A percentile compares a stretch with the other conserved stretches of the same genome.
These are phyloP conservation scores for Alauda arvensis DNA, from an alignment of 2,797 vertebrate genomes.

Conservation along the genomic window DNA sequence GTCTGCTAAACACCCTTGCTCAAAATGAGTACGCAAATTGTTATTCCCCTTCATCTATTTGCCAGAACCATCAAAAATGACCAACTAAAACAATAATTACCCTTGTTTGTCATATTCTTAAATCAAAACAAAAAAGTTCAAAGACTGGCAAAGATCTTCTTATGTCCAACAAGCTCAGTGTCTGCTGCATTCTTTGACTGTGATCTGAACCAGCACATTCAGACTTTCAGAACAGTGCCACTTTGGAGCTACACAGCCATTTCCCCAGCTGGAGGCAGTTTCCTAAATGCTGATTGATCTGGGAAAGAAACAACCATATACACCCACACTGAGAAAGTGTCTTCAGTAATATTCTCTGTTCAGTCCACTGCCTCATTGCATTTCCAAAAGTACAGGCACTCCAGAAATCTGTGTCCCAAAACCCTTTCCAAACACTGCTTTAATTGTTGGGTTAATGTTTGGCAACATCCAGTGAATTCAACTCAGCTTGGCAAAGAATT, in stretches of 20 bases:
- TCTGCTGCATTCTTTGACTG: neutral
- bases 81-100: neutral
- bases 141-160: neutral
- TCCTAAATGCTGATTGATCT: neutral
- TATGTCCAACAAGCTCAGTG: rapidly evolving
- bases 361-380: neutral
- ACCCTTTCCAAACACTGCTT: neutral
- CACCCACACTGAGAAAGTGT: neutral
- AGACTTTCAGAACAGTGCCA: neutral
- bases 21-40: neutral
- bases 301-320: neutral
- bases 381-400: neutral
- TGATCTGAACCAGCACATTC: neutral
- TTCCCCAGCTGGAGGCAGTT: neutral
- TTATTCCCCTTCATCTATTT: neutral
- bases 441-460: neutral
- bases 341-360: neutral
- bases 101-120: neutral
- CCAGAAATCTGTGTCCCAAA: neutral
- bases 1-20: neutral
- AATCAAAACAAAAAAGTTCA: neutral
- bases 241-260: neutral
- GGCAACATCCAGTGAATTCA: neutral
- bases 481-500: neutral
- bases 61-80: neutral